Conservation (phyloP, 2,888 invertebrate genomes). For the Merodon equestris region DNA sequence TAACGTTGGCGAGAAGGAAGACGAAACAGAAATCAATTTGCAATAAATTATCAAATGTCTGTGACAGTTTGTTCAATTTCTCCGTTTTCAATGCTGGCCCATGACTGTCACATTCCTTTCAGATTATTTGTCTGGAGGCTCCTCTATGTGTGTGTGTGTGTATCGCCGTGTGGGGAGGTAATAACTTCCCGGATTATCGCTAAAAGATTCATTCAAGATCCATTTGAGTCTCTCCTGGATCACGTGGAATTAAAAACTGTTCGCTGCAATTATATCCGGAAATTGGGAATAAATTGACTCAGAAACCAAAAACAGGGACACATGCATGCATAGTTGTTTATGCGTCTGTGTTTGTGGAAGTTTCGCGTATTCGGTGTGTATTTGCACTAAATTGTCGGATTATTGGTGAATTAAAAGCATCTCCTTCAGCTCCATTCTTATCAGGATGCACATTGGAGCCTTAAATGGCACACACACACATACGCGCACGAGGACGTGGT, state of each 20-base stretch:
- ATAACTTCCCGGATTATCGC: constrained; percentile 55
- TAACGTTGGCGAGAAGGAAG: too few relatives aligned
- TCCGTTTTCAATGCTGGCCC: constrained; percentile 4
- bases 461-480: too few relatives aligned
- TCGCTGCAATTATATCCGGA: constrained; percentile 34
- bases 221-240: background rate
- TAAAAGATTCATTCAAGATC: too few relatives aligned
- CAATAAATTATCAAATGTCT: constrained; percentile 57
- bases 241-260: constrained; percentile 44
- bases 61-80: constrained; percentile 50
- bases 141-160: background rate
- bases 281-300: constrained; percentile 20
- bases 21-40: constrained; percentile 50
- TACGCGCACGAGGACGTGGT: too few relatives aligned
- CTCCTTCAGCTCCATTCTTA: background rate
- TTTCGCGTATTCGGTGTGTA: background rate
- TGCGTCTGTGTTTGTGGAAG: constrained; percentile 23
- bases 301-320: constrained; percentile 8
- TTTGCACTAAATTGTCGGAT: constrained; percentile 50
- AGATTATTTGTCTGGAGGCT: constrained; percentile 57
- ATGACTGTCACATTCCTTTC: constrained; percentile 44
- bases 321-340: constrained; percentile 18
- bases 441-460: constrained; percentile 33
- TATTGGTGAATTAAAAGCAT: constrained; percentile 43
- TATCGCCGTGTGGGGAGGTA: constrained; percentile 12